Evolutionary conservation across 2,797 vertebrate genomes (phyloP).

Genomic region (Ataeniobius toweri): DNA sequence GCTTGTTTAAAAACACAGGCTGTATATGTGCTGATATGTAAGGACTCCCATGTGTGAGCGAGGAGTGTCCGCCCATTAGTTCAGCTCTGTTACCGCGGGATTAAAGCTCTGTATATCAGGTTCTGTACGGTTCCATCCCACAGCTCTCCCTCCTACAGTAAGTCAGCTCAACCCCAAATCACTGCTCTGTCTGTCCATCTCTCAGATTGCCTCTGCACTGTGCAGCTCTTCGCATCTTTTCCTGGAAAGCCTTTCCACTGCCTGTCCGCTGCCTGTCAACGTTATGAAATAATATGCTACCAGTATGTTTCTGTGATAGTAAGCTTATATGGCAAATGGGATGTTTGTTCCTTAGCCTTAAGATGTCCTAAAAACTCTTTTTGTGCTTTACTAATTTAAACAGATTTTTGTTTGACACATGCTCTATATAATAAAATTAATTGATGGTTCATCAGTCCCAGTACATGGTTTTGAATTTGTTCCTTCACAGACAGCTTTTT

Average conservation of each 20-base stretch:
- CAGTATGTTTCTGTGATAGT: neutral
- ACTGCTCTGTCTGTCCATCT: constrained; percentile 16
- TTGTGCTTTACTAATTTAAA: neutral
- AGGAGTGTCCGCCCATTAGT: constrained; percentile 51
- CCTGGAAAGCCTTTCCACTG: neutral
- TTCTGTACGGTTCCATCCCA: constrained; percentile 43
- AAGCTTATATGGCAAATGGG: neutral
- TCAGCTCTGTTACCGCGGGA: constrained; percentile 58
- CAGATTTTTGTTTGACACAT: neutral
- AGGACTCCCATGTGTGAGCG: constrained; percentile 21
- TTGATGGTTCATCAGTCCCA: neutral
- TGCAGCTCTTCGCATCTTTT: constrained; percentile 9
- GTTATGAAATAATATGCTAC: neutral
- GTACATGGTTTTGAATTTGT: neutral
- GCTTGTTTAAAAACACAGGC: neutral
- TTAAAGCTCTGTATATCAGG: constrained; percentile 22
- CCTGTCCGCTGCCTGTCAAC: neutral
- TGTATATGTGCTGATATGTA: constrained; percentile 9
- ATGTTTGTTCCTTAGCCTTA: neutral
- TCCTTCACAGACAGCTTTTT: neutral
- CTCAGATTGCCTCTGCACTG: constrained; percentile 4
- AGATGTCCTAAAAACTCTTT: too few relatives aligned
- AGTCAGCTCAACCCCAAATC: constrained; percentile 33
- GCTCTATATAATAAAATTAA: neutral
- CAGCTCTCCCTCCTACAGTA: constrained; percentile 18